A percentile compares a stretch with the other conserved stretches of the same genome.
phyloP scores from a whole-genome alignment of 2,797 vertebrate species.

The Decapterus maruadsi region DNA sequence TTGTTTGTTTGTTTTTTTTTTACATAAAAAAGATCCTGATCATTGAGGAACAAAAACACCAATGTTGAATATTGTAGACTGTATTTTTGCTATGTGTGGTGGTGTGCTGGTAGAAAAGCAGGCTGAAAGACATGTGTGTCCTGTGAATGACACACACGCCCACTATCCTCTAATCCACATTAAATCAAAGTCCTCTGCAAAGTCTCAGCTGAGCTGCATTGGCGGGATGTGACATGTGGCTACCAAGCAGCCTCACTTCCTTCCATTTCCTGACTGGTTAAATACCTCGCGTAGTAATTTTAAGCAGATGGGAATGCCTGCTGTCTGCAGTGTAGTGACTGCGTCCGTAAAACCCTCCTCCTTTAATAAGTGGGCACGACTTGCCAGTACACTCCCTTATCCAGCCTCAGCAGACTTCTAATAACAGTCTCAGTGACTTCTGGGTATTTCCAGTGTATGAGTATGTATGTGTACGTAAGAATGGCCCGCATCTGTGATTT shows the following conservation, averaged over 20 bases:
- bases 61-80: background rate
- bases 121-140: background rate
- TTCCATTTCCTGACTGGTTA: constrained; percentile 59
- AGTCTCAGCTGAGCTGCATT: constrained; percentile 44
- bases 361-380: constrained; percentile 72
- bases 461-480: constrained; percentile 54
- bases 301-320: constrained; percentile 64
- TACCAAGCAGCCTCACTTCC: constrained; percentile 56
- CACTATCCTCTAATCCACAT: constrained; percentile 12
- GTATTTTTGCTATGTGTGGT: background rate
- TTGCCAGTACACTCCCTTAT: constrained; percentile 69
- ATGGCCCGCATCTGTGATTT: constrained; percentile 58
- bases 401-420: constrained; percentile 73
- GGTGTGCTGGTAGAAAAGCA: background rate
- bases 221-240: constrained; percentile 69
- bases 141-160: background rate
- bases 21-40: background rate
- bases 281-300: constrained; percentile 63
- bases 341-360: constrained; percentile 61
- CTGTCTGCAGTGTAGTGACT: constrained; percentile 64
- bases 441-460: constrained; percentile 65
- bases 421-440: constrained; percentile 72
- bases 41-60: background rate
- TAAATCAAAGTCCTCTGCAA: constrained; percentile 18
- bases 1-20: background rate